A percentile compares a stretch with the other conserved stretches of the same genome.
Conservation (phyloP, 2,797 vertebrate species). For the Onychomys torridus region DNA sequence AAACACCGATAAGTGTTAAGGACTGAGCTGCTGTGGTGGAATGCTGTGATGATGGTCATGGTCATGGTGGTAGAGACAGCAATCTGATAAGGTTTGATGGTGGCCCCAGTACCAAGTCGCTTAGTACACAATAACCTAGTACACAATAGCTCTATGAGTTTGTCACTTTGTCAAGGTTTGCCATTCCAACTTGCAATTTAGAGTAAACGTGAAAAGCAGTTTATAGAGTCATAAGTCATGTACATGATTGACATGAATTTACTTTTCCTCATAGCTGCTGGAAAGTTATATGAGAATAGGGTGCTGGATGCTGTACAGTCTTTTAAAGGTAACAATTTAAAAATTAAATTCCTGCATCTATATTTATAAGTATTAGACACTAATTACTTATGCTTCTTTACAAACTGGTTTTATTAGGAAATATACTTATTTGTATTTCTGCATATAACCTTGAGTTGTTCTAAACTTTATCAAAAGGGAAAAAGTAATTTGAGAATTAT, state of each 20-base stretch:
- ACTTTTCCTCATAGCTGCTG: conserved; percentile 24
- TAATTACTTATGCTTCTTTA: neutral
- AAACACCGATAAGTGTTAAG: fast-evolving
- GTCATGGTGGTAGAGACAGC: too few species aligned
- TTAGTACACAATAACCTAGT: neutral
- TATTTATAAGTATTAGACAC: neutral
- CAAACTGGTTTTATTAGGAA: neutral
- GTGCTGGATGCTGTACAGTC: conserved; percentile 6
- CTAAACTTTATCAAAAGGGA: neutral
- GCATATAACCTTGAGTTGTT: neutral
- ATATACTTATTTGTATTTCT: neutral
- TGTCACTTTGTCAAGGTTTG: neutral
- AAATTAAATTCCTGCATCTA: neutral
- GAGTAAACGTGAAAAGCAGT: neutral
- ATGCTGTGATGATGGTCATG: neutral
- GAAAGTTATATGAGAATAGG: conserved; percentile 22
- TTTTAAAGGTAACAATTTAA: conserved; percentile 55
- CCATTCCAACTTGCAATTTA: neutral
- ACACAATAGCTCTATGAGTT: neutral
- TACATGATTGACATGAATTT: neutral
- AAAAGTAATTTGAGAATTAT: neutral
- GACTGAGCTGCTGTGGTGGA: too few species aligned
- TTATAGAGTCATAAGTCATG: neutral
- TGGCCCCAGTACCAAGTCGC: neutral
- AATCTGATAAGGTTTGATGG: neutral